phyloP scores from a whole-genome alignment of 2,113 vertebrate genomes.

The Tricholaema leucomelas region DNA sequence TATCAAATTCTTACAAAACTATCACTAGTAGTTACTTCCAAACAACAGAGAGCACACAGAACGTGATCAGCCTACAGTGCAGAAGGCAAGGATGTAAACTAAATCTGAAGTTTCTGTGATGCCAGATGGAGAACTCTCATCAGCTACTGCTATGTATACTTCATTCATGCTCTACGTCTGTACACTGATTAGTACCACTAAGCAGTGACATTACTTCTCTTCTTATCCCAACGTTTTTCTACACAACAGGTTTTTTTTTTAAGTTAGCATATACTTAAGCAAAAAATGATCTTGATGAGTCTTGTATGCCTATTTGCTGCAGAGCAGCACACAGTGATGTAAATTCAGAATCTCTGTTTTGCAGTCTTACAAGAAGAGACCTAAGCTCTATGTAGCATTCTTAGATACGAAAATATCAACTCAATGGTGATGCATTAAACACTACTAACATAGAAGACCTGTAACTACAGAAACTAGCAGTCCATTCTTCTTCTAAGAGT shows the following conservation, averaged over 20 bases:
- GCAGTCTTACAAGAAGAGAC: neutral
- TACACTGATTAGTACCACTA: neutral
- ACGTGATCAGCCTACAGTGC: neutral
- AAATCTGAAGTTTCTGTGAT: neutral
- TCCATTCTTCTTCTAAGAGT: neutral
- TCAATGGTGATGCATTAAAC: neutral
- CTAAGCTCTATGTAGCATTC: neutral
- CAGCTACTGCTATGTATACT: neutral
- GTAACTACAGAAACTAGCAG: neutral
- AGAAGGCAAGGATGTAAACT: neutral
- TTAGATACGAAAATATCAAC: neutral
- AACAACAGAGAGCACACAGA: neutral
- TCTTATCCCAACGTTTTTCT: neutral
- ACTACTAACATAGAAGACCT: neutral
- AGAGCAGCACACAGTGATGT: neutral
- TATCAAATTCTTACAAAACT: neutral
- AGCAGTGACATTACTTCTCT: neutral
- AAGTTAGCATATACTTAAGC: neutral
- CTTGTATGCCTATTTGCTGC: neutral
- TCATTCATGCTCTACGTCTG: neutral
- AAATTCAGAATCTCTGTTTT: accelerated
- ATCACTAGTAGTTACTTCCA: neutral
- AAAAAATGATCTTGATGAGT: neutral
- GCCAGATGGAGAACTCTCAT: neutral
- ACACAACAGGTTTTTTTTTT: neutral